Conservation (phyloP, 2,888 invertebrate genomes). For the Cephus nigrinus region DNA sequence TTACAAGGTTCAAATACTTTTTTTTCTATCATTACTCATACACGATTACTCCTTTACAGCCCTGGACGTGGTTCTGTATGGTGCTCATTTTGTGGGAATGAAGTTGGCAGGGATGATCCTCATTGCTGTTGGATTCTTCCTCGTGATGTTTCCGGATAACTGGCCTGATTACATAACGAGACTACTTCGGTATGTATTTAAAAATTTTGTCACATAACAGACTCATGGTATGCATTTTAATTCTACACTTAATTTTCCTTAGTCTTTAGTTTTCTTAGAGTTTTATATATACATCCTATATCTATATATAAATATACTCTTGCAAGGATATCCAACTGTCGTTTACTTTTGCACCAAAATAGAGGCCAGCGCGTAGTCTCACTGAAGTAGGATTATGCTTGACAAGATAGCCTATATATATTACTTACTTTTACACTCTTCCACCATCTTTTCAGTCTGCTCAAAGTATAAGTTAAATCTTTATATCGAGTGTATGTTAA, state of each 20-base stretch:
- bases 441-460: neutral
- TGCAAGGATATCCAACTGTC: conserved; percentile 45
- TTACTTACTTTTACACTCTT: neutral
- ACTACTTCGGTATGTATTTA: conserved; percentile 79
- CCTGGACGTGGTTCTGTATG: conserved; percentile 86
- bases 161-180: conserved; percentile 96
- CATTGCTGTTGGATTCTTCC: conserved; percentile 89
- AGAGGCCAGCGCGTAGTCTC: conserved; percentile 53
- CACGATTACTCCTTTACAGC: conserved; percentile 69
- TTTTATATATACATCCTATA: conserved; percentile 19
- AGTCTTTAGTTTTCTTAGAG: conserved; percentile 46
- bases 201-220: conserved; percentile 33
- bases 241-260: conserved; percentile 44
- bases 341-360: conserved; percentile 51
- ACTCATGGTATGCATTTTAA: conserved; percentile 54
- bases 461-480: neutral
- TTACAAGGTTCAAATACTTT: neutral
- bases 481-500: neutral
- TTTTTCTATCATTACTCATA: neutral
- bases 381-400: conserved; percentile 45
- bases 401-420: conserved; percentile 22
- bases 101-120: conserved; percentile 93
- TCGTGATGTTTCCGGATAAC: conserved; percentile 95
- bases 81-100: conserved; percentile 92
- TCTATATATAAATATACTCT: conserved; percentile 31